Evolutionary conservation across 2,797 vertebrate species (phyloP).

Genomic region (Halcyon chelicuti): DNA sequence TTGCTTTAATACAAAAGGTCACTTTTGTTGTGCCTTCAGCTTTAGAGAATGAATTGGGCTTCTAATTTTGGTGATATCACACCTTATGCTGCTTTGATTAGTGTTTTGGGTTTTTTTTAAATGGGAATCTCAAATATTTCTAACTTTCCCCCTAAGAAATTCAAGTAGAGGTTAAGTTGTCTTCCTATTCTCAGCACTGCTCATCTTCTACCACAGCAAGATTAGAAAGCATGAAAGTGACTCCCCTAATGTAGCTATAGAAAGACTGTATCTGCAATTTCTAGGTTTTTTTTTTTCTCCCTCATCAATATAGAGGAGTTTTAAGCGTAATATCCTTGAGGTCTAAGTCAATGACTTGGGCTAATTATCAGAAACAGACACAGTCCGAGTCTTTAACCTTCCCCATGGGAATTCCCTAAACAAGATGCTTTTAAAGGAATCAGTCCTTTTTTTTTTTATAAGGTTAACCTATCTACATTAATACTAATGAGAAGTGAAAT

Average conservation of each 20-base stretch:
- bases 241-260: conserved; percentile 17
- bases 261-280: conserved; percentile 41
- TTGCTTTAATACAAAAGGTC: not conserved
- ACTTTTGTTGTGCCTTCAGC: not conserved
- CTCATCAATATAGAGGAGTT: not conserved
- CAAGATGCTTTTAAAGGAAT: not conserved
- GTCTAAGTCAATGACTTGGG: conserved; percentile 28
- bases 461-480: not conserved
- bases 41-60: not conserved
- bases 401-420: not conserved
- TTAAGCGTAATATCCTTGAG: conserved; percentile 29
- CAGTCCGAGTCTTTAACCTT: conserved; percentile 9
- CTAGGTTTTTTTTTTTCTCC: not conserved
- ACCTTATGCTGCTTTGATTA: not conserved
- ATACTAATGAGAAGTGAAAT: not conserved
- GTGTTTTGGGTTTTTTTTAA: not conserved
- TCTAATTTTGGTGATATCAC: not conserved
- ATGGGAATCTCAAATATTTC: not conserved
- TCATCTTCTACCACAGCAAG: not conserved
- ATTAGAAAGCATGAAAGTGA: conserved; percentile 59
- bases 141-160: not conserved
- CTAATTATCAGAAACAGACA: not conserved
- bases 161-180: not conserved
- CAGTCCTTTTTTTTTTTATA: not conserved
- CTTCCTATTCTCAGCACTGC: not conserved